Evolutionary conservation across 2,797 vertebrate genomes (phyloP).

Genomic region (Hyperoplus immaculatus): DNA sequence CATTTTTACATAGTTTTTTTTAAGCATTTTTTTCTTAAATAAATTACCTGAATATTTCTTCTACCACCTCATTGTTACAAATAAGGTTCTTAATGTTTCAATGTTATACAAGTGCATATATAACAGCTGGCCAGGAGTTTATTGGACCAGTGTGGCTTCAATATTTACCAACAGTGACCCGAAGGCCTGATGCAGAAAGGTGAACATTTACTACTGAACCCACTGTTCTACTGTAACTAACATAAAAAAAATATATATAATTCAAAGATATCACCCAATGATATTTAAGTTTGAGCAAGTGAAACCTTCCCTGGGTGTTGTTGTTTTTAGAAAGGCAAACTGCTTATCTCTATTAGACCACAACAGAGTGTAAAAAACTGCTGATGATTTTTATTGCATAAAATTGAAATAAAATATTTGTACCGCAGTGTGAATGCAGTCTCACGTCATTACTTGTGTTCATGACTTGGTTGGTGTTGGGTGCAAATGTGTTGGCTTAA

Average conservation of each 20-base stretch:
- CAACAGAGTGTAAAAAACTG: neutral
- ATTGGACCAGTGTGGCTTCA: neutral
- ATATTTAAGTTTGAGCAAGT: conserved; percentile 2
- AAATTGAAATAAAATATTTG: neutral
- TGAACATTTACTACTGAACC: conserved; percentile 15
- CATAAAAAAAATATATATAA: neutral
- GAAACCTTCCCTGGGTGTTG: neutral
- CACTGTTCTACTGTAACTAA: too few species aligned
- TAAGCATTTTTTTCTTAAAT: neutral
- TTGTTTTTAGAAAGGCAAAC: neutral
- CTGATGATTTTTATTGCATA: conserved; percentile 17
- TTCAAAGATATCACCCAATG: neutral
- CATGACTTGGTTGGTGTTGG: conserved; percentile 45
- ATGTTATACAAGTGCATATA: neutral
- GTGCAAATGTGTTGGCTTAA: conserved; percentile 47
- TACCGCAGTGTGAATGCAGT: conserved; percentile 32
- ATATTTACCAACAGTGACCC: neutral
- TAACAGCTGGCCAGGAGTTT: neutral
- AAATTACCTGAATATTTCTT: neutral
- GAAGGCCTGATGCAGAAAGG: neutral
- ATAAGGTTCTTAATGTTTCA: neutral
- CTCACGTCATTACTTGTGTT: conserved; percentile 52
- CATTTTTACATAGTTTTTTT: neutral
- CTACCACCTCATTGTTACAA: neutral
- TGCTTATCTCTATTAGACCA: neutral